Evolutionary conservation across 2,113 vertebrate genomes (phyloP).

Genomic region (Dicentrarchus labrax): DNA sequence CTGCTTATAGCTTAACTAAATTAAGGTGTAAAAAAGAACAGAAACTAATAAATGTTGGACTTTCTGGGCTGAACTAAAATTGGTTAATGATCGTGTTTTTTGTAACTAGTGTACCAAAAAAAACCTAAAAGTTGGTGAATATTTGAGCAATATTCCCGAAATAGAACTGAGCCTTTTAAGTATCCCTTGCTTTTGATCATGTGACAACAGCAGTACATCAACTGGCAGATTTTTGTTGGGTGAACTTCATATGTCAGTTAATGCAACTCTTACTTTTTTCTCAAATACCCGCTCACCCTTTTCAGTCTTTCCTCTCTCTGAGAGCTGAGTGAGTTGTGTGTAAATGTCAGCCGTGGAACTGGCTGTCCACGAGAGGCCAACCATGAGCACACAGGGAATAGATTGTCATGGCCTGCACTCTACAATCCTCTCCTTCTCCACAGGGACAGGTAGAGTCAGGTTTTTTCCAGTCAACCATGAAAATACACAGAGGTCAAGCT

Average conservation of each 20-base stretch:
- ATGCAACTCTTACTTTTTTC: constrained; percentile 11
- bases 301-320: constrained; percentile 13
- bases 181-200: not conserved
- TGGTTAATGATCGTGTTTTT: not conserved
- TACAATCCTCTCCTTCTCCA: constrained; percentile 68
- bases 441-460: constrained; percentile 74
- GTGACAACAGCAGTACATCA: not conserved
- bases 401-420: constrained; percentile 72
- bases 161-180: not conserved
- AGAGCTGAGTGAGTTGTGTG: constrained; percentile 61
- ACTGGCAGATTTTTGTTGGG: not conserved
- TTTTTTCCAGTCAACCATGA: constrained; percentile 74
- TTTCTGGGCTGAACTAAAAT: not conserved
- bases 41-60: not conserved
- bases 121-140: not conserved
- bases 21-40: not conserved
- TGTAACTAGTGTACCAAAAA: not conserved
- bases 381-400: constrained; percentile 68
- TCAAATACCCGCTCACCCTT: not conserved
- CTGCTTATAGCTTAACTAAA: not conserved
- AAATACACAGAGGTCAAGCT: constrained; percentile 76
- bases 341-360: constrained; percentile 72
- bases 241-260: constrained; percentile 34
- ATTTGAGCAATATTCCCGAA: not conserved
- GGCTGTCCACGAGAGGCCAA: constrained; percentile 66